Base-by-base conservation (phyloP, 2,797 vertebrate genomes). In the Moxostoma hubbsi region DNA sequence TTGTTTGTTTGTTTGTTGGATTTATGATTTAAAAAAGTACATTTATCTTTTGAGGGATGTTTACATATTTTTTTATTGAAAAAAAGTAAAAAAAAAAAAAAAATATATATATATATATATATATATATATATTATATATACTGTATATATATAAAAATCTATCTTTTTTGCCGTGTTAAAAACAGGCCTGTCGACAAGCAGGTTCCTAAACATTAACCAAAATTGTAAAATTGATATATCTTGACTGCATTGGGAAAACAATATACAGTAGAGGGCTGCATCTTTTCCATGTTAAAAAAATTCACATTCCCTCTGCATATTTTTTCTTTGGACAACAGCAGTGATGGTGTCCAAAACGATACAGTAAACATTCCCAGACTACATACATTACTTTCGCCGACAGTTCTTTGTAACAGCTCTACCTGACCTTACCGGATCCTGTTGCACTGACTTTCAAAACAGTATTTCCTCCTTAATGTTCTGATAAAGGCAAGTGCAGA, bases 311-410 rank as follows among this genome's bases (percentile, higher is more conserved):
- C 74, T 64, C 10, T 50, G 70, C 65, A 65, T n/a, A 69, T 72
- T 24, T 78, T 74, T 49, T 84, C 63, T 76, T 82, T 55, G 70
- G 65, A 79, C 70, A 77, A 75, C 18, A 49, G 55, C 46, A 43
- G 55, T 70, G 73, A 77, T 74, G 43, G 46, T 15, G 49, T 75
- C 77, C 61, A 77, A 75, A 69, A 73, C 78, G 46, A 61, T 67
- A 65, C 10, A 65, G 67, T 16, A 59, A 69, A 70, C 53, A 53
- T 67, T 82, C 58, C 46, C 66, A 66, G 55, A 71, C 66, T 58
- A 45, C 73, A 81, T 76, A 47, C 79, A 83, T 82, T 62, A 57
- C 74, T 75, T 78, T 73, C 73, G 67, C 83, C 64, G 66, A 73
- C 24, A 55, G 75, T 58, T 43, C 77, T 67, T 61, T 45, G 12